phyloP scores from a whole-genome alignment of 1,140 invertebrate genomes.

The Geopemphigus sp. region DNA sequence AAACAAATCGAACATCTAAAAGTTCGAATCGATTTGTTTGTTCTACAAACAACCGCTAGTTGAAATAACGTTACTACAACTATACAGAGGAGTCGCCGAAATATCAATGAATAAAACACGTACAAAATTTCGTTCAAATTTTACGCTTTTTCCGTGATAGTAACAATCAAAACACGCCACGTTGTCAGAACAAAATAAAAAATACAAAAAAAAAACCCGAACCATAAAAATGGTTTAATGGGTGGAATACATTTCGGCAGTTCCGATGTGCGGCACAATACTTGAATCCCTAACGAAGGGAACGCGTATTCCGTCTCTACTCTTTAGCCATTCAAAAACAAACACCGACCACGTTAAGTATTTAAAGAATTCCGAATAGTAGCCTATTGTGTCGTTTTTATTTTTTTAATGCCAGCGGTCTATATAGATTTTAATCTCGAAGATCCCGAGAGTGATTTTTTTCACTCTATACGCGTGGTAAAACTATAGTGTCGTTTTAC shows the following conservation, averaged over 20 bases:
- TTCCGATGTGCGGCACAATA: neutral
- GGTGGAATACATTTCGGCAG: neutral
- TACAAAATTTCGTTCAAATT: neutral
- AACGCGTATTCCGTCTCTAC: neutral
- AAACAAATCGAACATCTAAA: neutral
- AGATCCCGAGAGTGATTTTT: conserved; percentile 14
- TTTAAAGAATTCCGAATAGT: conserved; percentile 35
- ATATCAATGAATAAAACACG: neutral
- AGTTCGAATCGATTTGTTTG: neutral
- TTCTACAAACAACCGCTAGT: neutral
- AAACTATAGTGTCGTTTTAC: neutral
- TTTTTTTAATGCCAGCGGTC: neutral
- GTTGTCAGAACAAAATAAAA: neutral
- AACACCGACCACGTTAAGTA: conserved; percentile 20
- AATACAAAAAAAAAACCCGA: neutral
- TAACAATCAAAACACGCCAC: too few species aligned
- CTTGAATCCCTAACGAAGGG: conserved; percentile 14
- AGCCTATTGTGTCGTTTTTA: conserved; percentile 10
- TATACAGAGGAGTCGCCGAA: neutral
- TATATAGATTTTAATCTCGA: conserved; percentile 40
- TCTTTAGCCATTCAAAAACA: conserved; percentile 6
- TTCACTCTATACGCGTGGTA: neutral
- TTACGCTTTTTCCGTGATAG: neutral
- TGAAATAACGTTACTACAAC: neutral
- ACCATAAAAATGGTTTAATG: conserved; percentile 1